A percentile compares a stretch with the other conserved stretches of the same genome.
phyloP scores from a whole-genome alignment of 1,140 invertebrate genomes.

The Anastrepha obliqua region DNA sequence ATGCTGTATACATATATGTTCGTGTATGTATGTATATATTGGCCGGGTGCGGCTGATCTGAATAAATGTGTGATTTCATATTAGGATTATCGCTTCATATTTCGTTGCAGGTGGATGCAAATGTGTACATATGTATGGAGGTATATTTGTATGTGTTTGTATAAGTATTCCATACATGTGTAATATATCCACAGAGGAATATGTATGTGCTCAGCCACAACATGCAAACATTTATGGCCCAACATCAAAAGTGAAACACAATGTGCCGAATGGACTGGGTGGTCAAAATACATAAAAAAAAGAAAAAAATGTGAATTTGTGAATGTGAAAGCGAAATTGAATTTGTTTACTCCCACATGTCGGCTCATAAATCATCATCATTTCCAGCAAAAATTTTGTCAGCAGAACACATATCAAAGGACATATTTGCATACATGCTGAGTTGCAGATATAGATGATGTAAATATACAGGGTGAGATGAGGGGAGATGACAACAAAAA shows the following conservation, averaged over 20 bases:
- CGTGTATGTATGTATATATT: not conserved
- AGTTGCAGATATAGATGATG: not conserved
- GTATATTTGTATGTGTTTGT: not conserved
- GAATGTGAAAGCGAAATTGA: conserved; percentile 41
- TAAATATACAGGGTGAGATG: not conserved
- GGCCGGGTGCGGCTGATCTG: not conserved
- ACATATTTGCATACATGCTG: not conserved
- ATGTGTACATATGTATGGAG: not conserved
- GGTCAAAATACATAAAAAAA: not conserved
- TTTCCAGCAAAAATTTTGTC: conserved; percentile 30
- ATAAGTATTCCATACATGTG: not conserved
- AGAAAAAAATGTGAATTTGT: not conserved
- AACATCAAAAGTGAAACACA: not conserved
- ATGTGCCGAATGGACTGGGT: not conserved
- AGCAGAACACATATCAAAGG: not conserved
- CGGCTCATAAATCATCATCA: conserved; percentile 49
- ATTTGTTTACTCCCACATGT: conserved; percentile 23
- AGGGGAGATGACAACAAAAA: too few species aligned
- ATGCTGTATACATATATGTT: not conserved
- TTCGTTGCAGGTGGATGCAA: not conserved
- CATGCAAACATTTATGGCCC: not conserved
- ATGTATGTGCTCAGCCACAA: not conserved
- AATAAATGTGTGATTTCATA: conserved; percentile 1
- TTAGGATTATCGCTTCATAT: not conserved
- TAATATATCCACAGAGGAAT: not conserved